These are phyloP conservation scores for Rhinopomastus cyanomelas DNA, from an alignment of 2,113 vertebrate species.

Conservation along the genomic window DNA sequence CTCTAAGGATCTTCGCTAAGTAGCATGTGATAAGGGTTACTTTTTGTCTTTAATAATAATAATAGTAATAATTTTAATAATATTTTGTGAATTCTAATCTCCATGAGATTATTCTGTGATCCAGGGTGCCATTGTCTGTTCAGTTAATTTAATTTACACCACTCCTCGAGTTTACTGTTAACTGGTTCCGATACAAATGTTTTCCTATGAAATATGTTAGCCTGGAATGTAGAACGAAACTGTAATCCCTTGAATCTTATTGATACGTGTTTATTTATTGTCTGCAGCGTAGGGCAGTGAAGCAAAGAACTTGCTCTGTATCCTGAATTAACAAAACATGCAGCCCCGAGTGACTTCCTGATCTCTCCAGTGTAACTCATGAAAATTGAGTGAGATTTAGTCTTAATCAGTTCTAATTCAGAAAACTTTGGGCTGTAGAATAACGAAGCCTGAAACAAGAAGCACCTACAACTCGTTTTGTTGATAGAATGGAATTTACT, in stretches of 20 bases:
- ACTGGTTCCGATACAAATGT: constrained; percentile 26
- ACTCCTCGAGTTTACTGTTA: constrained; percentile 60
- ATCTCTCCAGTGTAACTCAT: constrained; percentile 9
- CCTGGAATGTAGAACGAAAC: constrained; percentile 45
- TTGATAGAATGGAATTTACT: constrained; percentile 65
- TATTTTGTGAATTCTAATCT: constrained; percentile 74
- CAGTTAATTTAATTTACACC: constrained; percentile 58
- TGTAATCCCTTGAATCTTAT: constrained; percentile 4
- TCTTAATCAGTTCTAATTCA: constrained; percentile 23
- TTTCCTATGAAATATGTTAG: constrained; percentile 52
- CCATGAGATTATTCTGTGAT: constrained; percentile 75
- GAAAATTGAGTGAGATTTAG: background rate
- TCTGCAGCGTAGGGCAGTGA: constrained; percentile 11
- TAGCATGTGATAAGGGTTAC: constrained; percentile 62
- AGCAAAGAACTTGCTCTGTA: constrained; percentile 26
- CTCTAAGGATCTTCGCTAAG: constrained; percentile 42
- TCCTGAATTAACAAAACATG: constrained; percentile 22
- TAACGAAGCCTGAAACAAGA: constrained; percentile 38
- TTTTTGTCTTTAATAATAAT: constrained; percentile 52
- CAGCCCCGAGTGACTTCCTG: background rate
- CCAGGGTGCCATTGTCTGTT: constrained; percentile 77
- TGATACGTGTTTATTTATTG: constrained; percentile 72
- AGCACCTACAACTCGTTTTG: constrained; percentile 49
- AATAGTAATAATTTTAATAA: constrained; percentile 46
- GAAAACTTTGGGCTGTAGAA: constrained; percentile 39